A percentile compares a stretch with the other conserved stretches of the same genome.
These are phyloP conservation scores for Cantharis rustica DNA, from an alignment of 2,888 invertebrate species.

Conservation along the genomic window DNA sequence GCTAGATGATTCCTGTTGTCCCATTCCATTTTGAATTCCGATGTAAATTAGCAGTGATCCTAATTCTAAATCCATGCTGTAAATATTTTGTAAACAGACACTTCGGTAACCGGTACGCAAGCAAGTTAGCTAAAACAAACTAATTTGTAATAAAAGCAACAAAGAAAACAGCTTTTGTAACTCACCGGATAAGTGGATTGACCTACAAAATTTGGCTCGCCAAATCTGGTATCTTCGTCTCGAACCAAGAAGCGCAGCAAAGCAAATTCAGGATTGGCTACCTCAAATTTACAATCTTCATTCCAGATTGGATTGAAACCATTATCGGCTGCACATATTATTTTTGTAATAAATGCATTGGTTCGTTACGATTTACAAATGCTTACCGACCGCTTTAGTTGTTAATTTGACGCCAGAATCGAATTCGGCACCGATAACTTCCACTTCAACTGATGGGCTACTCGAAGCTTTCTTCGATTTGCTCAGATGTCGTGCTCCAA, in stretches of 20 bases:
- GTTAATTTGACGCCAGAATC: constrained; percentile 81
- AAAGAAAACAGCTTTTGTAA: constrained; percentile 18
- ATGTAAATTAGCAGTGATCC: constrained; percentile 86
- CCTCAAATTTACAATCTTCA: constrained; percentile 81
- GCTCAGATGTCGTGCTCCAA: constrained; percentile 87
- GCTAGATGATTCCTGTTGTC: constrained; percentile 31
- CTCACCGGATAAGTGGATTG: constrained; percentile 90
- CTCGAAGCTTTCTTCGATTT: constrained; percentile 83
- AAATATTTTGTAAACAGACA: constrained; percentile 88
- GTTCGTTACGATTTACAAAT: background rate
- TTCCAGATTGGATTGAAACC: constrained; percentile 95
- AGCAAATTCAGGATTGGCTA: constrained; percentile 82
- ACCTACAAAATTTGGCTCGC: constrained; percentile 94
- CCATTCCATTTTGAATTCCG: constrained; percentile 63
- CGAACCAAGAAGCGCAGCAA: constrained; percentile 86
- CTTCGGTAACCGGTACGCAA: constrained; percentile 88
- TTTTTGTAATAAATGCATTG: background rate
- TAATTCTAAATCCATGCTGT: constrained; percentile 90
- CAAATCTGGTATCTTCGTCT: constrained; percentile 93
- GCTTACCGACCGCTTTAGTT: constrained; percentile 82
- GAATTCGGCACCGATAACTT: constrained; percentile 85
- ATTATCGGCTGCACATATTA: constrained; percentile 73
- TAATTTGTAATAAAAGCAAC: background rate
- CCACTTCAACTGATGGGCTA: constrained; percentile 91
- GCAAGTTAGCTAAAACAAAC: constrained; percentile 65